These are phyloP conservation scores for Bothrops jararaca DNA, from an alignment of 2,113 vertebrate genomes.

Conservation along the genomic window DNA sequence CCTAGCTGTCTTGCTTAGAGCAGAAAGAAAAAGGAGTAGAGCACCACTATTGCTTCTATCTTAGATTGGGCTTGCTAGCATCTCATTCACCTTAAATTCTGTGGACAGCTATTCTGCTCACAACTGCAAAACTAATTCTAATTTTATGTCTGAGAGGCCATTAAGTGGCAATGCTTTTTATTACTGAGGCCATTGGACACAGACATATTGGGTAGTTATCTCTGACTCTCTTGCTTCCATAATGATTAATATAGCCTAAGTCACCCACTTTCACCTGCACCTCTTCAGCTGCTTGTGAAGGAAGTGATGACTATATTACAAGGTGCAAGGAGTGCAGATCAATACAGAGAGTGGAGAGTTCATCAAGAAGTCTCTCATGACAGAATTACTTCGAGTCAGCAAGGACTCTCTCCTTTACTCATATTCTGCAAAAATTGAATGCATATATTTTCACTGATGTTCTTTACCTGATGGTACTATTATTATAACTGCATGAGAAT, in stretches of 20 bases:
- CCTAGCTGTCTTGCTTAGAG: background rate
- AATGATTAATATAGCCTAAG: conserved; percentile 7
- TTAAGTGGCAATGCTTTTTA: conserved; percentile 3
- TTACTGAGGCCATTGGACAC: background rate
- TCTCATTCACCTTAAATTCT: conserved; percentile 8
- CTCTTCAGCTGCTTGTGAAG: background rate
- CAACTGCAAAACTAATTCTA: conserved; percentile 14
- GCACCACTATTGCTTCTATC: background rate
- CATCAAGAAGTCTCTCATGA: background rate
- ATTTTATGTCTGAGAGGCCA: conserved; percentile 14
- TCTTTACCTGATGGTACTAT: conserved; percentile 6
- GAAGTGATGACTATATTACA: conserved; percentile 26
- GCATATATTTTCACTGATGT: background rate
- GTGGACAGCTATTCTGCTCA: background rate
- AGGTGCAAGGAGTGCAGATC: conserved; percentile 20
- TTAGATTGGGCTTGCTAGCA: background rate
- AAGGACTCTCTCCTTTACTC: background rate
- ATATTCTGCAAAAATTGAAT: background rate
- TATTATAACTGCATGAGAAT: background rate
- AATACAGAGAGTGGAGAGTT: conserved; percentile 13
- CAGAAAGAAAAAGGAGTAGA: background rate
- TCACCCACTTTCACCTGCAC: background rate
- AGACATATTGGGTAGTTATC: conserved; percentile 5
- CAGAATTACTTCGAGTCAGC: conserved; percentile 4
- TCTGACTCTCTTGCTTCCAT: conserved; percentile 5